phyloP scores from a whole-genome alignment of 2,113 vertebrate genomes.

The Calidris pygmaea region DNA sequence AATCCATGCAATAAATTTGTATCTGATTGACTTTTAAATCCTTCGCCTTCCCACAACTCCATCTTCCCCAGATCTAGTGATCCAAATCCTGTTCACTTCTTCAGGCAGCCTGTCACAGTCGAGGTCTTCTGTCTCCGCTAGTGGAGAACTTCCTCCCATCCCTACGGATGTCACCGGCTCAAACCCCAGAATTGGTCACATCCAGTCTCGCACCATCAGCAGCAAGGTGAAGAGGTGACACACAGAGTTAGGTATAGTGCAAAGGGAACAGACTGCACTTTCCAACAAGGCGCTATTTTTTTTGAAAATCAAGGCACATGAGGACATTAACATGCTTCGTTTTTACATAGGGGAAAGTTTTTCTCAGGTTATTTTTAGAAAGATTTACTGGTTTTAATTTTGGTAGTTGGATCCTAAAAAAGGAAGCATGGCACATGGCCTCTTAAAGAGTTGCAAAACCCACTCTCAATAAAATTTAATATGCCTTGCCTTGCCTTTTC shows the following conservation, averaged over 20 bases:
- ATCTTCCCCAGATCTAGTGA: background rate
- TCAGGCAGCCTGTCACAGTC: background rate
- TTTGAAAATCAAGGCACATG: constrained; percentile 19
- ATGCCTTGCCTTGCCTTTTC: constrained; percentile 47
- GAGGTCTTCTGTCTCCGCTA: background rate
- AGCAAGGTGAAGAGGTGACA: background rate
- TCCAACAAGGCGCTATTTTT: background rate
- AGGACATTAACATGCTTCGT: constrained; percentile 42
- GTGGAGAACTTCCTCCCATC: fast-evolving
- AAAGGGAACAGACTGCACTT: background rate
- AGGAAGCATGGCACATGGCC: constrained; percentile 56
- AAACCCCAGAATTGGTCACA: background rate
- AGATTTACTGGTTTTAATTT: constrained; percentile 66
- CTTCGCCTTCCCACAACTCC: constrained; percentile 36
- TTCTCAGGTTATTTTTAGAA: constrained; percentile 63
- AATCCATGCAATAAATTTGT: constrained; percentile 44
- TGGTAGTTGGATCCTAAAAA: constrained; percentile 52
- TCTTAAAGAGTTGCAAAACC: constrained; percentile 63
- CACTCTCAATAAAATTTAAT: constrained; percentile 61
- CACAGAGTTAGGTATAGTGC: fast-evolving
- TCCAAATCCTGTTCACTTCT: background rate
- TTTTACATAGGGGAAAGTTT: constrained; percentile 44
- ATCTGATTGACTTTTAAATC: constrained; percentile 62
- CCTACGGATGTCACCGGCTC: background rate
- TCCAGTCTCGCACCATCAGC: background rate